Percentiles rank a stretch among this genome's conserved stretches.
Evolutionary conservation across 2,888 invertebrate species (phyloP).

Genomic region (Leucophenga maculata): DNA sequence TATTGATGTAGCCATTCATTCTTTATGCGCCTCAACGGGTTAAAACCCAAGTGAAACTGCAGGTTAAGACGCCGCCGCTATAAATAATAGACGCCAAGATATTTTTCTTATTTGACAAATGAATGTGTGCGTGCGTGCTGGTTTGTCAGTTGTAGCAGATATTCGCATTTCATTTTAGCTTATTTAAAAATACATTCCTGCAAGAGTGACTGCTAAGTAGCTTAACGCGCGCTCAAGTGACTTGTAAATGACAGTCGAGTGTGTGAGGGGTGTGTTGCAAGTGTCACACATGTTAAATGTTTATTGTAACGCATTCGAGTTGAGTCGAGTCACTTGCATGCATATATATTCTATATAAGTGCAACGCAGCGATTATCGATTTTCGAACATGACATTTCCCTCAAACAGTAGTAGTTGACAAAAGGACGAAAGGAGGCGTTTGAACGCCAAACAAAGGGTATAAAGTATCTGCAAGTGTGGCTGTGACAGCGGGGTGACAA

Average conservation of each 20-base stretch:
- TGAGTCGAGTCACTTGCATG: constrained; percentile 1
- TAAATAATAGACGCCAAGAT: no score
- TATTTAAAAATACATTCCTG: neutral
- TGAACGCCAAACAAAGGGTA: neutral
- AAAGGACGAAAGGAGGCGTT: neutral
- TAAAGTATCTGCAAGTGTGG: neutral
- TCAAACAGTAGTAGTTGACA: neutral
- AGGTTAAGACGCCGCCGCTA: neutral
- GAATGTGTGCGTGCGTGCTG: no score
- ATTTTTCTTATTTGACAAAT: no score
- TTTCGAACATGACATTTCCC: constrained; percentile 22
- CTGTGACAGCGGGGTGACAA: neutral
- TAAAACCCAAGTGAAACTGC: neutral
- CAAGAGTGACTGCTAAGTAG: constrained; percentile 7
- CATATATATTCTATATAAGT: neutral
- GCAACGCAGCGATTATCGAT: constrained; percentile 23
- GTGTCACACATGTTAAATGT: constrained; percentile 21
- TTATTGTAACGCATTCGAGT: constrained; percentile 9
- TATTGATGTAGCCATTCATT: constrained; percentile 54
- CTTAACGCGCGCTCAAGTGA: constrained; percentile 15
- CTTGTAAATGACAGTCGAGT: constrained; percentile 4
- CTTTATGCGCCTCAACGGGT: constrained; percentile 3
- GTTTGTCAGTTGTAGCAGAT: no score
- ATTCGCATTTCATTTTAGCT: neutral
- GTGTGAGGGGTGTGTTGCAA: neutral